Evolutionary conservation across 2,888 invertebrate species (phyloP), one percentile per base, ranked within the genome.

Genomic region (Pediacus dermestoides): DNA sequence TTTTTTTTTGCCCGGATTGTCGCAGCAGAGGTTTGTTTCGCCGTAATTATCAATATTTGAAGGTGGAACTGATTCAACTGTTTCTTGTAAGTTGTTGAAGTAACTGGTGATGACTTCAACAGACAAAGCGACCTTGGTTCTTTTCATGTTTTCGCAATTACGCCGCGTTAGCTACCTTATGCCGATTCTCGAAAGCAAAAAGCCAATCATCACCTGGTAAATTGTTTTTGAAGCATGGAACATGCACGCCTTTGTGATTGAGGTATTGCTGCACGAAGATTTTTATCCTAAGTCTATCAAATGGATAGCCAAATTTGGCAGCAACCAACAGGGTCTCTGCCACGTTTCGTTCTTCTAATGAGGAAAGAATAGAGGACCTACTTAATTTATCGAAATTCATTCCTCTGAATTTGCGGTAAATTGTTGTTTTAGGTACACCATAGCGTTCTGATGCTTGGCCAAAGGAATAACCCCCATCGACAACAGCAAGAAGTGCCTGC

Each of bases 21-120:
- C 63, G 6, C 48, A 34, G 3, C n/a, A n/a, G n/a, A 67, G 40
- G 30, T 60, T 61, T 2, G 60, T 62, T 38, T 64, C 61, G 37
- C 64, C 63, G 48, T 62, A 66, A 37, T 67, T 66, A 12, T 53
- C 41, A 7, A 55, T 52, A 28, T 50, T 50, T 34, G 30, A n/a
- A n/a, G 48, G 42, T 11, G 47, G 47, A 27, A 49, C 37, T 9
- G 39, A 42, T 36, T 38, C 34, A 12, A 52, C 14, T 4, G 37
- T 37, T 10, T 37, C 9, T 30, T 23, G 15, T 15, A 53, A 32
- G 16, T 53, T 46, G 27, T 37, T 30, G 27, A 44, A 42, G 46
- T 46, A 50, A 13, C 35, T 12, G 3, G 4, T 22, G n/a, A 46
- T 30, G n/a, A 31, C 30, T 16, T 28, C 32, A 23, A 11, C 16